Base-by-base conservation (phyloP, 1,140 invertebrate genomes). In the Latrodectus geometricus region DNA sequence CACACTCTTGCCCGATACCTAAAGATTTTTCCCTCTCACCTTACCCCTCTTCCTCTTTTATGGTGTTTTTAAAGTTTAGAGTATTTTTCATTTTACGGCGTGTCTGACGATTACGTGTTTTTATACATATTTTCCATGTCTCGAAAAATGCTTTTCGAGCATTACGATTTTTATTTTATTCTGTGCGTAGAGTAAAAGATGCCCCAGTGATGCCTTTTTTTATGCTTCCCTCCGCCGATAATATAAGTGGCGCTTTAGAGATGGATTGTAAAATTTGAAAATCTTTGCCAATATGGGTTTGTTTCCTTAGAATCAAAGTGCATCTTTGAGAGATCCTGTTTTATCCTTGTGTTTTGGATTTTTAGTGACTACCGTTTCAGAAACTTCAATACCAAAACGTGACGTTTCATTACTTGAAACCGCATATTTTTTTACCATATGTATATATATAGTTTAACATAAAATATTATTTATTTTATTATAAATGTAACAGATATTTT, bases 11-110 rank as follows among this genome's bases (percentile, higher is more conserved):
- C 70, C 69, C 65, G 56, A 76, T 76, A 76, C 61, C 61, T 14
- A 52, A 49, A 61, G 56, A 76, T 68, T 76, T 79, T 79, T 68
- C 54, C 77, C 74, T 69, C 56, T 54, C 21, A n/a, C 74, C 74
- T 14, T 48, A 15, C 61, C 69, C 14, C 7, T 74, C n/a, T 69
- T 69, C 17, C 21, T 20, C 83, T 86, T 86, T 86, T 86, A 86
- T 86, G 75, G 74, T 49, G 83, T 86, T 86, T 35, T 86, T 86
- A 86, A 86, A 86, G 83, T 86, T 86, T 77, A 70, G 83, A 72
- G 83, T 77, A 86, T 86, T 86, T 86, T 86, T 78, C 83, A 86
- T 72, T 86, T 78, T 86, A 86, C 35, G 50, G 74, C 83, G 54
- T 78, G 83, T 77, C 83, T 15, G 49, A 35, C 81, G 54, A 61